A percentile compares a stretch with the other conserved stretches of the same genome.
Evolutionary conservation across 2,113 vertebrate genomes (phyloP).

Genomic region (Recurvirostra avosetta): DNA sequence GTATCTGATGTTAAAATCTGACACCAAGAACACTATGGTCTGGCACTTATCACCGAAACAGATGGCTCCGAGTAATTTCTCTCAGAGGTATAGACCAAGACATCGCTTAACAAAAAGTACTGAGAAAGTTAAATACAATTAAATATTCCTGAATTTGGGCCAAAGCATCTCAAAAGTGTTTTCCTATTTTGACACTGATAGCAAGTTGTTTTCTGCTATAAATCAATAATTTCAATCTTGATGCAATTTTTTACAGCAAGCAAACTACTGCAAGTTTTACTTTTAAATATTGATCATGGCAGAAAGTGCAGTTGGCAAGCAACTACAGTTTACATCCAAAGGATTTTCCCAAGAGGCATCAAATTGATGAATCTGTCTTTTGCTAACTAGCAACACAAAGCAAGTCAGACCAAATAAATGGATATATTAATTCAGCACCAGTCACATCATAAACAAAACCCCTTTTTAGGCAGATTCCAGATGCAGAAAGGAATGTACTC

Average conservation of each 20-base stretch:
- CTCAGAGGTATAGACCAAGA: not conserved
- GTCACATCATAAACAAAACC: not conserved
- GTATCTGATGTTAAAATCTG: not conserved
- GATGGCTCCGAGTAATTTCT: not conserved
- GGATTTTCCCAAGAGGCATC: not conserved
- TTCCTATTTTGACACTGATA: not conserved
- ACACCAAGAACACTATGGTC: not conserved
- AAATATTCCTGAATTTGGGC: not conserved
- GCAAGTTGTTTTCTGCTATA: not conserved
- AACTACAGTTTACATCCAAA: not conserved
- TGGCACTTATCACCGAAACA: not conserved
- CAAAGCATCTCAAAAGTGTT: not conserved
- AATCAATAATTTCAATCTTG: slow-evolving; percentile 1
- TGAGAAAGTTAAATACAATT: not conserved
- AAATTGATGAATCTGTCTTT: not conserved
- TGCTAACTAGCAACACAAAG: not conserved
- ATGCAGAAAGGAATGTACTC: not conserved
- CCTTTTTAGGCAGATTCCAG: not conserved
- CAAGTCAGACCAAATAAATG: not conserved
- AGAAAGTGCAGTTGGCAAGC: slow-evolving; percentile 20
- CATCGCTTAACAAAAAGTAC: not conserved
- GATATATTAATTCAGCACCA: slow-evolving; percentile 21
- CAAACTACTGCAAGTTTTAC: not conserved
- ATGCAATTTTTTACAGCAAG: not conserved
- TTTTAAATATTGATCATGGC: slow-evolving; percentile 9